Percentiles rank a stretch among this genome's conserved stretches.
phyloP scores from a whole-genome alignment of 2,113 vertebrate genomes.

The Platichthys flesus region DNA sequence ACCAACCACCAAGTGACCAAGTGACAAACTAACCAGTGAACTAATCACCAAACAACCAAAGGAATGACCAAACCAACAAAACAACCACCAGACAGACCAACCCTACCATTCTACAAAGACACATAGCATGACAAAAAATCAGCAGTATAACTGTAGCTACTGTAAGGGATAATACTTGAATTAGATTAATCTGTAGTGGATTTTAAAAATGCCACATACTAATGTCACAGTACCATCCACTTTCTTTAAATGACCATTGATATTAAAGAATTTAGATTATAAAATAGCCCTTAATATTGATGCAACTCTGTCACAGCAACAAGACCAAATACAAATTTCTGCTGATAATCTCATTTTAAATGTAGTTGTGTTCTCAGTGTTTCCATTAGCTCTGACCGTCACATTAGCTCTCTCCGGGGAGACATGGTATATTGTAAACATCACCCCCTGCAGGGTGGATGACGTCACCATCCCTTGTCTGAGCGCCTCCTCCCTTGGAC shows the following conservation, averaged over 20 bases:
- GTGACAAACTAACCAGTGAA: background rate
- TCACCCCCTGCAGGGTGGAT: slow-evolving; percentile 34
- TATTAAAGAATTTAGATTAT: background rate
- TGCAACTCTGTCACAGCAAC: background rate
- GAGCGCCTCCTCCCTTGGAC: slow-evolving; percentile 35
- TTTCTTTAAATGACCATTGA: background rate
- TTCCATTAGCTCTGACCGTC: slow-evolving; percentile 51
- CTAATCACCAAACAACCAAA: background rate
- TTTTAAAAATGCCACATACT: background rate
- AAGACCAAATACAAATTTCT: background rate
- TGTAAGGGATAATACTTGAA: background rate
- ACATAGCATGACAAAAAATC: background rate
- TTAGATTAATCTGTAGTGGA: too few species aligned
- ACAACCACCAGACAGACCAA: background rate
- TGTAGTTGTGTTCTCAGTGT: slow-evolving; percentile 5
- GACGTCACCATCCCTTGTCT: slow-evolving; percentile 41
- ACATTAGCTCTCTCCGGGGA: slow-evolving; percentile 45
- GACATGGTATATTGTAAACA: slow-evolving; percentile 42
- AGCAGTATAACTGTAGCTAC: too few species aligned
- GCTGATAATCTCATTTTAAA: slow-evolving; percentile 5
- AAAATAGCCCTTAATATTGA: background rate
- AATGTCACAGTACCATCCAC: background rate
- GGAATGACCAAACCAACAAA: background rate
- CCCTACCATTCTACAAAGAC: background rate
- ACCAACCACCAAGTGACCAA: too few species aligned